Base-by-base conservation (phyloP, 2,797 vertebrate genomes). In the Cyprinodon diabolis region DNA sequence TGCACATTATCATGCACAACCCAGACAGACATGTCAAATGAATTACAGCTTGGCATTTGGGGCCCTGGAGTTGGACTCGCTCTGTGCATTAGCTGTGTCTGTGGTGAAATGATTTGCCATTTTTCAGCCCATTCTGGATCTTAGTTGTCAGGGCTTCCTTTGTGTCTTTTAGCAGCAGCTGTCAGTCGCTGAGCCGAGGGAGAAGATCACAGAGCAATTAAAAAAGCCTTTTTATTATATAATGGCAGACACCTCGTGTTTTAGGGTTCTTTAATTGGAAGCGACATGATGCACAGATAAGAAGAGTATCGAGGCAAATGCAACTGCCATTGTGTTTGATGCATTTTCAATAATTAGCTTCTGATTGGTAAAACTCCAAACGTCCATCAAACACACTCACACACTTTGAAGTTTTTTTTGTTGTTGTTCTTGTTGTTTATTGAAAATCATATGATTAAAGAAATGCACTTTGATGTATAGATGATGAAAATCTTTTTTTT, bases 1-100 rank as follows among this genome's bases (percentile, higher is more conserved):
- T 73, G 56, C 83, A 87, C 80, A 82, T 91, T 67, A 89, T 90
- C 86, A 88, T 80, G 69, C 80, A 78, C 74, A 48, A 71, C 84
- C 78, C 75, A 76, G 66, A 66, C 88, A 85, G 75, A 86, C 88
- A 83, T 56, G 89, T 84, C 76, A 83, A 74, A 78, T 87, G 84
- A 89, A 90, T 89, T 81, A 84, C 71, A 68, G 74, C 79, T 77
- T 71, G 48, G 67, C 75, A 81, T 87, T 76, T 67, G 40, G 30
- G 66, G 67, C 74, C 62, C 67, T 51, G 30, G 71, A 72, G 70
- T 76, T 79, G 72, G 47, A 58, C 43, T 67, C 79, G 80, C 81
- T 70, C 43, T 12, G 62, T 21, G 74, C 66, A 45, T 84, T 52
- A 76, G 68, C 52, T 66, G 77, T 71, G 67, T 78, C 65, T 25